Conservation (phyloP, 2,797 vertebrate species). For the Sebastes steindachneri region DNA sequence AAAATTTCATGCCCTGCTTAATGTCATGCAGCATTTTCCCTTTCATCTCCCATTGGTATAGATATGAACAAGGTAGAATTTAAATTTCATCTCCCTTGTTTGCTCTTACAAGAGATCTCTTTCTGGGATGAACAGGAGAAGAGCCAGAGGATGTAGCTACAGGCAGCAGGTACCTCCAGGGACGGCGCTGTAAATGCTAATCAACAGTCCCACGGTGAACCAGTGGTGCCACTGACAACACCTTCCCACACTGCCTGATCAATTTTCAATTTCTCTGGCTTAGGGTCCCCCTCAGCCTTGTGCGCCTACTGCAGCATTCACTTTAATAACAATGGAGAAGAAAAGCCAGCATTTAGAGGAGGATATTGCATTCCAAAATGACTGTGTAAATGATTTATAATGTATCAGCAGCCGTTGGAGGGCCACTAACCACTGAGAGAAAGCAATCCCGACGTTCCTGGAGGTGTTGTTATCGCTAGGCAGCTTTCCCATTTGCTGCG, state of each 20-base stretch:
- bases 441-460: slow-evolving; percentile 78
- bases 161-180: slow-evolving; percentile 43
- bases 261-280: slow-evolving; percentile 86
- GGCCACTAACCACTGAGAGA: slow-evolving; percentile 74
- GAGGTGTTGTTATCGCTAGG: slow-evolving; percentile 72
- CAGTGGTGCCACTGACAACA: slow-evolving; percentile 56
- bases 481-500: slow-evolving; percentile 59
- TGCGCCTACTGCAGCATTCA: slow-evolving; percentile 48
- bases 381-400: slow-evolving; percentile 87
- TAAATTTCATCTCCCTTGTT: slow-evolving; percentile 56
- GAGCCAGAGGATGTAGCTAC: slow-evolving; percentile 27
- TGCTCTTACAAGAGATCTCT: slow-evolving; percentile 54
- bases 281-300: slow-evolving; percentile 66
- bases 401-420: slow-evolving; percentile 73
- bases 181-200: slow-evolving; percentile 80
- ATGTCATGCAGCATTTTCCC: slow-evolving; percentile 39
- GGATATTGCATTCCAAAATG: slow-evolving; percentile 84
- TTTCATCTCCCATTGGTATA: slow-evolving; percentile 33
- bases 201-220: slow-evolving; percentile 62
- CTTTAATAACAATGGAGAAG: slow-evolving; percentile 79
- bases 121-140: slow-evolving; percentile 51
- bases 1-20: slow-evolving; percentile 37
- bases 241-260: slow-evolving; percentile 77
- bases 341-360: slow-evolving; percentile 78
- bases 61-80: slow-evolving; percentile 59